Evolutionary conservation across 2,888 invertebrate genomes (phyloP).

Genomic region (Leptura quadrifasciata): DNA sequence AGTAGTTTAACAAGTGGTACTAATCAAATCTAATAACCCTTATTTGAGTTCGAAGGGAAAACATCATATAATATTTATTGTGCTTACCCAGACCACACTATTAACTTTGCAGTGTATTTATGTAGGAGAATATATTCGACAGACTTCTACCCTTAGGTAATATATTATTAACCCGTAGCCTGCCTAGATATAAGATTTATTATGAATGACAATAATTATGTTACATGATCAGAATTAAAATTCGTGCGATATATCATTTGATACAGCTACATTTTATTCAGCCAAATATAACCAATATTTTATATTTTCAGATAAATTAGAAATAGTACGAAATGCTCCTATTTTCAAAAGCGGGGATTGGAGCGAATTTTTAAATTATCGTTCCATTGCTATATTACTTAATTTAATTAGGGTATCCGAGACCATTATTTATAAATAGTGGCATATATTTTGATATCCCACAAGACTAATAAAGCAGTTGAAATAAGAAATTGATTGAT

Average conservation of each 20-base stretch:
- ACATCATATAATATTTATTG: constrained; percentile 4
- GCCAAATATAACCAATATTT: no score
- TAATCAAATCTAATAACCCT: constrained; percentile 7
- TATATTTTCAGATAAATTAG: no score
- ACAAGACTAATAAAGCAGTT: no score
- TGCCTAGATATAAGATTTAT: neutral
- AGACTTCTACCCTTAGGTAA: neutral
- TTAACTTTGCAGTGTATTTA: neutral
- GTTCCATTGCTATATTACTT: no score
- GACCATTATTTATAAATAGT: no score
- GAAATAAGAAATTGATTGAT: no score
- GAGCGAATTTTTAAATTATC: no score
- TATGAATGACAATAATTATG: neutral
- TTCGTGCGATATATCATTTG: neutral
- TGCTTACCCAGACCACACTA: constrained; percentile 1
- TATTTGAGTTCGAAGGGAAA: constrained; percentile 4
- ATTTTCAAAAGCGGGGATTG: no score
- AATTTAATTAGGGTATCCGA: no score
- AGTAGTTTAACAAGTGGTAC: constrained; percentile 7
- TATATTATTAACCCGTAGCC: neutral
- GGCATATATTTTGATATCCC: no score
- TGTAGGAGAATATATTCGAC: constrained; percentile 7
- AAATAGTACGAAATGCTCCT: no score
- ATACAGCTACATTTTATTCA: neutral
- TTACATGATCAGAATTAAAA: neutral